Percentiles rank a stretch among this genome's conserved stretches.
These are phyloP conservation scores for Phataginus tetradactyla DNA, from an alignment of 2,797 vertebrate species.

Conservation along the genomic window DNA sequence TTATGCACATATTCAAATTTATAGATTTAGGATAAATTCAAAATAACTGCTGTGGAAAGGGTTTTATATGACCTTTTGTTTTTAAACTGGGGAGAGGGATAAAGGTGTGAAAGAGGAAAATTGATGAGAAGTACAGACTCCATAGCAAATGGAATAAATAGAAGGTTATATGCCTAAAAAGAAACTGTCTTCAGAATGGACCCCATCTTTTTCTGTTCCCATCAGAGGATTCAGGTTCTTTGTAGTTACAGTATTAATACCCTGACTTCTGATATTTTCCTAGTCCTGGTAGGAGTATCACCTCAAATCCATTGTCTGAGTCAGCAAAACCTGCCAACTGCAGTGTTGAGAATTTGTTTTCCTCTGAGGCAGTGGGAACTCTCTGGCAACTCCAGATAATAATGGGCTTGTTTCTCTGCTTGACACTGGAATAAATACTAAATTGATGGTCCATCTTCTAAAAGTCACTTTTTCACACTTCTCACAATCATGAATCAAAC, in stretches of 20 bases:
- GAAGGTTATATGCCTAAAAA: constrained; percentile 50
- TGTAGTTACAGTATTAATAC: constrained; percentile 9
- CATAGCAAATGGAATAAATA: constrained; percentile 47
- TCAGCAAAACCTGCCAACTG: not conserved
- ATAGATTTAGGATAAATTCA: not conserved
- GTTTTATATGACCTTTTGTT: constrained; percentile 9
- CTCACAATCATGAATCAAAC: constrained; percentile 12
- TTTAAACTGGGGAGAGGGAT: not conserved
- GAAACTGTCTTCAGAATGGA: constrained; percentile 20
- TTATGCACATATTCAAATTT: not conserved
- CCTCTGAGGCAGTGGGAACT: not conserved
- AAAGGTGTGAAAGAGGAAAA: not conserved
- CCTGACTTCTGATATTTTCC: not conserved
- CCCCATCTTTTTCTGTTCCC: not conserved
- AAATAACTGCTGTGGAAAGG: not conserved
- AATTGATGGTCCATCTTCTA: constrained; percentile 34
- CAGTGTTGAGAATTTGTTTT: constrained; percentile 27
- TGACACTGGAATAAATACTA: not conserved
- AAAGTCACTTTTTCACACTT: constrained; percentile 10
- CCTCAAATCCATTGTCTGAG: not conserved
- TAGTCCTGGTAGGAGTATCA: not conserved
- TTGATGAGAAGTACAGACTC: constrained; percentile 16
- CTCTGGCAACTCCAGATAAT: constrained; percentile 19
- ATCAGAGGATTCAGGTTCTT: constrained; percentile 8
- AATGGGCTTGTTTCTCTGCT: constrained; percentile 38